phyloP scores from a whole-genome alignment of 2,797 vertebrate genomes.

The Vespertilio murinus region DNA sequence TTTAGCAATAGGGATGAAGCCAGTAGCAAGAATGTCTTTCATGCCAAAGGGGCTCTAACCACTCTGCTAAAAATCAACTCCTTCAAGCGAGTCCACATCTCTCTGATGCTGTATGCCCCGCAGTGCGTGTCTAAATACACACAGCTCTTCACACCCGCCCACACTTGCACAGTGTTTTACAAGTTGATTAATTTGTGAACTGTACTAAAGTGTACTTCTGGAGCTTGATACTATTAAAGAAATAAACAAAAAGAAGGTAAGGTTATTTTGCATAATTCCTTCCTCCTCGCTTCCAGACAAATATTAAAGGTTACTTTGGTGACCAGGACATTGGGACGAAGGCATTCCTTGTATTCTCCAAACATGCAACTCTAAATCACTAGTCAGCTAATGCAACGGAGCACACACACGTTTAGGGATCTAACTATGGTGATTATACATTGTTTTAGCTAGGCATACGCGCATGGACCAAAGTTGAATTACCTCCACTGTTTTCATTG shows the following conservation, averaged over 20 bases:
- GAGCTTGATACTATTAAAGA: slow-evolving; percentile 30
- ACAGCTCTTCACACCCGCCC: neutral
- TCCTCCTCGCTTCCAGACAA: slow-evolving; percentile 51
- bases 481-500: slow-evolving; percentile 21
- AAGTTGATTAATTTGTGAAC: slow-evolving; percentile 26
- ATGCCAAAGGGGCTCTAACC: neutral
- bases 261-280: slow-evolving; percentile 10
- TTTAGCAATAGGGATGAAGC: slow-evolving; percentile 32
- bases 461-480: neutral
- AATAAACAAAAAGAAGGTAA: slow-evolving; percentile 16
- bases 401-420: slow-evolving; percentile 20
- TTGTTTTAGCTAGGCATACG: slow-evolving; percentile 28
- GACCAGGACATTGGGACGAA: slow-evolving; percentile 23
- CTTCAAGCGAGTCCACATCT: neutral
- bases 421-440: slow-evolving; percentile 45
- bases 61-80: neutral
- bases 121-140: neutral
- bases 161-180: slow-evolving; percentile 11
- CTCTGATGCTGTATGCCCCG: neutral
- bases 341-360: neutral
- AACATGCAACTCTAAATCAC: neutral
- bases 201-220: neutral
- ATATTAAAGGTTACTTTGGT: neutral
- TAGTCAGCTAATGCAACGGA: slow-evolving; percentile 25
- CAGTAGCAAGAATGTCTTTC: slow-evolving; percentile 33